Evolutionary conservation across 1,140 invertebrate genomes (phyloP), one percentile per base, ranked within the genome.

Genomic region (Leptoteleia sp.): DNA sequence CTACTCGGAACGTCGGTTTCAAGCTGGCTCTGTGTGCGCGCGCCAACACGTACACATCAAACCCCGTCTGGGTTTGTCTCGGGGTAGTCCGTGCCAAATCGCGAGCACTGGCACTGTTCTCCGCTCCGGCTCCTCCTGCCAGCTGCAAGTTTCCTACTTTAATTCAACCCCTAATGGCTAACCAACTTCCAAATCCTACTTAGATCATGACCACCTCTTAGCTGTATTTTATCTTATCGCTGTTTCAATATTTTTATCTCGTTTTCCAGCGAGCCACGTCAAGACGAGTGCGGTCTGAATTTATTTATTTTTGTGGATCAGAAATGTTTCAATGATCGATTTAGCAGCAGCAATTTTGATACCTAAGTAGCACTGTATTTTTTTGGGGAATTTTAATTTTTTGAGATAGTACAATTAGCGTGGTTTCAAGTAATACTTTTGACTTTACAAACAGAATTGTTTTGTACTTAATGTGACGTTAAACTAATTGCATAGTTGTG

Each of bases 81-180:
- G 33, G 52, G 38, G 31, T 78, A 72, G 64, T 65, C 47, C 57
- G 52, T 83, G 80, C 82, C 80, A 84, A 84, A 84, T 84, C 82
- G 72, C 67, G 15, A 71, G 67, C 65, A 82, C 70, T 27, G 45
- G 48, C 48, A 33, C 27, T 16, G 29, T 59, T 62, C 76, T 40
- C 75, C 80, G 77, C 83, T 83, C 68, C 55, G 47, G 33, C 22
- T 72, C 42, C 38, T 52, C 27, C 61, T 70, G 42, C 54, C 40
- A 4, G 25, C 16, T 38, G 27, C 29, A 22, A 42, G 40, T 45
- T 27, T 45, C 17, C 59, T 19, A 48, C 52, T 50, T 75, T 57
- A 42, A 61, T 61, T 59, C 35, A 13, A 59, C 17, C 48, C 17
- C 11, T 50, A 68, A 55, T 47, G 12, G 27, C 29, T 42, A 47